These are phyloP conservation scores for Muschampia plurimacula DNA, from an alignment of 2,888 invertebrate species.

Conservation along the genomic window DNA sequence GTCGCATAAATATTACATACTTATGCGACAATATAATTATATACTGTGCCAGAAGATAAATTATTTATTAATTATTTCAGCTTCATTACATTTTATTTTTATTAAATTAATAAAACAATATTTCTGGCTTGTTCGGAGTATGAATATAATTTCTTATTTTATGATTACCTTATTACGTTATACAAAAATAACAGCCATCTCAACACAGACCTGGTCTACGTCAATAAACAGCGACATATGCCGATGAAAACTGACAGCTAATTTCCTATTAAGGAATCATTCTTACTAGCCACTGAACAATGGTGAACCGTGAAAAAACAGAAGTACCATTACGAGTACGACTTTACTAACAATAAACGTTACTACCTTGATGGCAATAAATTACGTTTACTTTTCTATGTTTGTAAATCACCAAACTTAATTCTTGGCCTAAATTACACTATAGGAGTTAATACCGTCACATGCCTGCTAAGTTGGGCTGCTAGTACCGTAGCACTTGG, in stretches of 20 bases:
- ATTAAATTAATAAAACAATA: too few species aligned
- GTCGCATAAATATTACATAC: too few species aligned
- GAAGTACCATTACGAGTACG: background rate
- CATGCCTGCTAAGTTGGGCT: too few species aligned
- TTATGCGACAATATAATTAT: too few species aligned
- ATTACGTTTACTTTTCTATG: conserved; percentile 2
- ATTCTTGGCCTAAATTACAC: background rate
- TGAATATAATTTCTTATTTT: too few species aligned
- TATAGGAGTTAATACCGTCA: background rate
- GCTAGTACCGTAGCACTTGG: too few species aligned
- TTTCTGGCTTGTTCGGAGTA: too few species aligned
- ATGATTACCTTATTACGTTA: too few species aligned
- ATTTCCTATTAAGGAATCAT: background rate
- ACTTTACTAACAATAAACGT: background rate
- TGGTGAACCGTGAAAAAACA: background rate
- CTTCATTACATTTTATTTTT: too few species aligned
- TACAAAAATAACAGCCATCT: background rate
- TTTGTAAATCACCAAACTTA: conserved; percentile 1
- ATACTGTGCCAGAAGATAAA: too few species aligned
- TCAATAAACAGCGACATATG: background rate
- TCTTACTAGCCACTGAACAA: background rate
- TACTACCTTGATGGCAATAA: background rate
- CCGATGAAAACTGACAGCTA: background rate
- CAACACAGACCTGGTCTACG: background rate
- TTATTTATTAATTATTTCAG: too few species aligned